phyloP scores from a whole-genome alignment of 2,888 invertebrate genomes.

The Dryobotodes eremita region DNA sequence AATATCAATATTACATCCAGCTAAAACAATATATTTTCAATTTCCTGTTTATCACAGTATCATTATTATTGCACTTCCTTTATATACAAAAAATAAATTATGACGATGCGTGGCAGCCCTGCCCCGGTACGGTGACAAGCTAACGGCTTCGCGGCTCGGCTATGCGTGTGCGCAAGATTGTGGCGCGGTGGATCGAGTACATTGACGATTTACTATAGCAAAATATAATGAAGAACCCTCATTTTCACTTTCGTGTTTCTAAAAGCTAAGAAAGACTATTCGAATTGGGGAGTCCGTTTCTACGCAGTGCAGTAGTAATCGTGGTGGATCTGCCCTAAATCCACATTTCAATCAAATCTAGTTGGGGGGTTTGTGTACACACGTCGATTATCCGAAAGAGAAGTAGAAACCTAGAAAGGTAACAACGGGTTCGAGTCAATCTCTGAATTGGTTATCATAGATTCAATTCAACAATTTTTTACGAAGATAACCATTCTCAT shows the following conservation, averaged over 20 bases:
- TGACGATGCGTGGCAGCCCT: constrained; percentile 61
- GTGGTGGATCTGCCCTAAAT: too few relatives aligned
- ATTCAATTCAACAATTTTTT: background rate
- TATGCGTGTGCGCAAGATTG: constrained; percentile 58
- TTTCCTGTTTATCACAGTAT: constrained; percentile 52
- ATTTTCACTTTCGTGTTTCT: background rate
- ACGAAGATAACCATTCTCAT: background rate
- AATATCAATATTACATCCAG: constrained; percentile 40
- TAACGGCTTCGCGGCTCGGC: constrained; percentile 73
- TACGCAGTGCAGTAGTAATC: too few relatives aligned
- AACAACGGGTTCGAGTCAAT: background rate
- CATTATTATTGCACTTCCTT: constrained; percentile 43
- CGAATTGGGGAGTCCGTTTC: background rate
- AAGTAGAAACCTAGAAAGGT: background rate
- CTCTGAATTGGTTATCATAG: too few relatives aligned
- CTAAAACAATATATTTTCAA: constrained; percentile 52
- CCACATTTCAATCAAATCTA: too few relatives aligned
- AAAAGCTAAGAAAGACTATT: background rate
- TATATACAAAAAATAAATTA: constrained; percentile 38
- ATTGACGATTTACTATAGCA: constrained; percentile 60
- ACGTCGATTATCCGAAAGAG: background rate
- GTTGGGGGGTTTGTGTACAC: too few relatives aligned
- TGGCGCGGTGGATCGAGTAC: constrained; percentile 59
- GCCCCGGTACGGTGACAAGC: constrained; percentile 70
- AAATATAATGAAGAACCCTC: background rate